Evolutionary conservation across 1,140 invertebrate species (phyloP), one percentile per base, ranked within the genome.

Genomic region (Habropoda laboriosa): DNA sequence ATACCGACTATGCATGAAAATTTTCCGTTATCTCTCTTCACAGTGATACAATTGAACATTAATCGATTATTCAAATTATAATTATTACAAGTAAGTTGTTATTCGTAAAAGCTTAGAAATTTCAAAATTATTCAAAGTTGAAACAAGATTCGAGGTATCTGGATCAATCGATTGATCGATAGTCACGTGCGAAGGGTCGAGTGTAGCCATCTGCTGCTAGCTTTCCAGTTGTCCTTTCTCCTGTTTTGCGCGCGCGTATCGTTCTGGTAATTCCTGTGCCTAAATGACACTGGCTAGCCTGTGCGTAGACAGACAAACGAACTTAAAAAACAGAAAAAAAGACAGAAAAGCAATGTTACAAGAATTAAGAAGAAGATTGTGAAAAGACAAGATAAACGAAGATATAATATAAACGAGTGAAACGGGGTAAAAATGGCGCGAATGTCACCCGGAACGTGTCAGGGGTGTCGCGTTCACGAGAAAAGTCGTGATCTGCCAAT

Each of bases 251-350:
- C 16, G 61, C 53, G 51, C 35, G 64, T 58, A 67, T 74, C 57
- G 63, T 66, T 79, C 61, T 60, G 49, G 32, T 72, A 70, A 70
- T 24, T 61, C 85, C 80, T 81, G 85, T 86, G 85, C 85, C 85
- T 86, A 86, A 81, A 82, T 68, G 72, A 77, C 58, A 61, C 67
- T 58, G 70, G 64, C 32, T 72, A 72, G 30, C 67, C 38, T 58
- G 49, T 27, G 47, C 27, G 32, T 70, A 76, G n/a, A 68, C 2
- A 42, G 42, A 61, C n/a, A 6, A 45, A 63, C n/a, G 27, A 27
- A 30, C 21, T 4, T 3, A n/a, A 21, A 12, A n/a, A 45, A n/a
- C 3, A 16, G 40, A 18, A 72, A 27, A 60, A 35, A 30, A 40
- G 49, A 53, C 2, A 49, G 7, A 51, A 24, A 67, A 30, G 16